Percentiles rank a stretch among this genome's conserved stretches.
These are phyloP conservation scores for Fissipunctia ypsillon DNA, from an alignment of 2,888 invertebrate species.

Conservation along the genomic window DNA sequence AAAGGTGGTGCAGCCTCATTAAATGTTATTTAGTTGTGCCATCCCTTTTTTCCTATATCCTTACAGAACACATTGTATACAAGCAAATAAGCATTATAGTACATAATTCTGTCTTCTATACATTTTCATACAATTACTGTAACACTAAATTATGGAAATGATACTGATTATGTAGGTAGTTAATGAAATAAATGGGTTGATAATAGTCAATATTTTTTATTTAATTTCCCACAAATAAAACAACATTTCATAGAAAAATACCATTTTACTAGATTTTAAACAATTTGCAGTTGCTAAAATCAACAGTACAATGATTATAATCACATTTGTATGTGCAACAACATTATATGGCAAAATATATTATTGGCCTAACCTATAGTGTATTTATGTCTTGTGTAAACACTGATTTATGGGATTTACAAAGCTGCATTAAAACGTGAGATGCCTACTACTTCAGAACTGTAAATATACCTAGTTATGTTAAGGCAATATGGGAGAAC, in stretches of 20 bases:
- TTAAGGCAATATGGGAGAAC: not conserved
- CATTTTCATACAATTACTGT: conserved; percentile 30
- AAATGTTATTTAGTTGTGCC: conserved; percentile 18
- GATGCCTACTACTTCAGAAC: conserved; percentile 7
- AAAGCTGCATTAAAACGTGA: no score
- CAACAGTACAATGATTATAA: conserved; percentile 52
- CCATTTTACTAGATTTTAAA: conserved; percentile 67
- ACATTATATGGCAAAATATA: conserved; percentile 42
- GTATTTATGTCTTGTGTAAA: conserved; percentile 14
- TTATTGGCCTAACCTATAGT: conserved; percentile 4
- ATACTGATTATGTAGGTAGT: conserved; percentile 48
- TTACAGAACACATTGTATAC: conserved; percentile 14
- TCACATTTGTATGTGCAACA: conserved; percentile 53
- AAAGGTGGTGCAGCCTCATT: not conserved
- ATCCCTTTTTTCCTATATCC: not conserved
- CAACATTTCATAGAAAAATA: conserved; percentile 68
- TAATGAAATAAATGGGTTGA: conserved; percentile 57
- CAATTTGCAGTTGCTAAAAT: conserved; percentile 59
- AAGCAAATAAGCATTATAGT: conserved; percentile 3
- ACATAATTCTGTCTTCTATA: conserved; percentile 21
- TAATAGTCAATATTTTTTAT: conserved; percentile 25
- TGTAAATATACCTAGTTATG: not conserved
- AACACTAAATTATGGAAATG: conserved; percentile 46
- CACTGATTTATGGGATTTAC: conserved; percentile 20
- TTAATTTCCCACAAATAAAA: conserved; percentile 58